Base-by-base conservation (phyloP, 2,888 invertebrate species). In the Leistus spinibarbis region DNA sequence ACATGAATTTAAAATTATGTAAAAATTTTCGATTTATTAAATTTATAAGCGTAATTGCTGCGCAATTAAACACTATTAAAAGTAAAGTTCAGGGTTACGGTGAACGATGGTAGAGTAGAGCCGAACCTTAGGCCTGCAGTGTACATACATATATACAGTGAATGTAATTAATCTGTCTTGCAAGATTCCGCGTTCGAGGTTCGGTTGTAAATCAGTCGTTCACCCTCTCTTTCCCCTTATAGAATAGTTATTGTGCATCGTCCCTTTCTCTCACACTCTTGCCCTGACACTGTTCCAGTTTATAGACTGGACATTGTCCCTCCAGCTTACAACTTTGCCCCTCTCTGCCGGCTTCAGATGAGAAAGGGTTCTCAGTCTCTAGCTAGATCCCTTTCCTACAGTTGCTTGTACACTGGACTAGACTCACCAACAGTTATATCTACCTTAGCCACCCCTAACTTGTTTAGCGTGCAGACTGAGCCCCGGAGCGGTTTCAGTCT, bases 131-230 rank as follows among this genome's bases (percentile, higher is more conserved):
- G n/a, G n/a, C n/a, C n/a, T n/a, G n/a, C n/a, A n/a, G n/a, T 27
- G 9, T 27, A 1, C 9, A 27, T 1, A 27, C 9, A 27, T 27
- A 27, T 27, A 27, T 23, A 27, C 23, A 24, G 60, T 62, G 65
- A 71, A 71, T 71, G 71, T 72, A 72, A 72, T 72, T 72, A 72
- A 72, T 72, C 72, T 72, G 66, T 72, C 72, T 66, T 72, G 72
- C 66, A 72, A 72, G 72, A 72, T 65, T 72, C 72, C 53, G 54
- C 40, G 65, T 72, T 64, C 72, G 65, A 72, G 72, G 64, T 66
- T 72, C 57, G 72, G 72, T 65, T 72, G 72, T 72, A 72, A 72
- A 72, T 72, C 72, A 71, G 71, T 23, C 60, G 24, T 54, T 71
- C 57, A 19, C 72, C 65, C 72, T 64, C 64, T 60, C 17, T 13